These are phyloP conservation scores for Tortrix viridana DNA, from an alignment of 2,888 invertebrate species.

Conservation along the genomic window DNA sequence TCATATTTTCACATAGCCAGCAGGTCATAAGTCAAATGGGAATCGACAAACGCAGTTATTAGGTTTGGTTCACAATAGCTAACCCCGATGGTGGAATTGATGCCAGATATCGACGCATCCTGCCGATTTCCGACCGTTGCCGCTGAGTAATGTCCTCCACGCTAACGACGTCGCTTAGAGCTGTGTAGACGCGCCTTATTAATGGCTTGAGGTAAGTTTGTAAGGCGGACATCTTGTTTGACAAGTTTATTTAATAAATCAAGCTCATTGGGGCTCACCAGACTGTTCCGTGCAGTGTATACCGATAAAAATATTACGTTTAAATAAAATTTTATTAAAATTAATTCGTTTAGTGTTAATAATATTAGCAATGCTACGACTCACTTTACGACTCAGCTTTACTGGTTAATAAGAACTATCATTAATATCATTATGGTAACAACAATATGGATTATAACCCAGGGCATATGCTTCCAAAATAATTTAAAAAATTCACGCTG, in stretches of 20 bases:
- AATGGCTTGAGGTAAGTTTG: constrained; percentile 20
- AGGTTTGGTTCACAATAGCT: constrained; percentile 46
- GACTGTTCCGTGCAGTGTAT: no score
- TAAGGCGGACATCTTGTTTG: constrained; percentile 7
- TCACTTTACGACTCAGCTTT: no score
- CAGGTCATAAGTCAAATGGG: constrained; percentile 19
- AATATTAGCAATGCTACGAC: no score
- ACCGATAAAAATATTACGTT: no score
- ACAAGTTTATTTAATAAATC: background rate
- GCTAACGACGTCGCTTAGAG: constrained; percentile 45
- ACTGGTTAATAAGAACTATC: no score
- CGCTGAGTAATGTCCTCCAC: constrained; percentile 68
- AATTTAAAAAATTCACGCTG: background rate
- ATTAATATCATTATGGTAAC: no score
- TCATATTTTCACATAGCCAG: background rate
- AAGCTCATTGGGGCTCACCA: no score
- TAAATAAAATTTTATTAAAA: no score
- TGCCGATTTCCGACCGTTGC: constrained; percentile 61
- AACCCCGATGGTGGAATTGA: constrained; percentile 59
- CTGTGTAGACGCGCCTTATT: constrained; percentile 29
- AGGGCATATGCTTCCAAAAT: no score
- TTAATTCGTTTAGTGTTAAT: no score
- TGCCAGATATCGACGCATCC: constrained; percentile 67
- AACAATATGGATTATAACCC: no score
- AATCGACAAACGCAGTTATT: constrained; percentile 30